These are phyloP conservation scores for Pomacea maculata DNA, from an alignment of 1,140 invertebrate species.

Conservation along the genomic window DNA sequence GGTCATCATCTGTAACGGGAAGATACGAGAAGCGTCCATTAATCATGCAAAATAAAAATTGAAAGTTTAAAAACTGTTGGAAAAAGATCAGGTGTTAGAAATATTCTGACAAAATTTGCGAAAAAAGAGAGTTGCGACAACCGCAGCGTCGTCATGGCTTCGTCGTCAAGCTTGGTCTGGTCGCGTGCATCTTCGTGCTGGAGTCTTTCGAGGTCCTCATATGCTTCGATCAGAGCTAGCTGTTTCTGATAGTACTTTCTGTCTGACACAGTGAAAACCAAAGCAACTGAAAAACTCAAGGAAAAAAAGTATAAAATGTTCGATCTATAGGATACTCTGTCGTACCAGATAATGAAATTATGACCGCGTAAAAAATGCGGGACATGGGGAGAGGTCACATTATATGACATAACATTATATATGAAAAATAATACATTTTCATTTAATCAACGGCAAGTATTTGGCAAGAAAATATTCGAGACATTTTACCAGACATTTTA, in stretches of 20 bases:
- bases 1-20: not conserved
- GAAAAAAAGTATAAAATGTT: too few relatives aligned
- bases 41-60: not conserved
- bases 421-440: too few relatives aligned
- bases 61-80: not conserved
- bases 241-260: conserved; percentile 60
- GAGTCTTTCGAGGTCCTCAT: conserved; percentile 46
- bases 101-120: conserved; percentile 45
- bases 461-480: too few relatives aligned
- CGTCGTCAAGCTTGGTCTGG: conserved; percentile 14
- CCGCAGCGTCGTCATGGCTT: conserved; percentile 18
- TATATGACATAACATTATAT: too few relatives aligned
- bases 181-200: conserved; percentile 28
- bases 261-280: not conserved
- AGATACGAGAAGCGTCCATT: not conserved
- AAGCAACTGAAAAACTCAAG: too few relatives aligned
- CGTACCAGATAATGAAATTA: too few relatives aligned
- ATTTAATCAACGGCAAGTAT: too few relatives aligned
- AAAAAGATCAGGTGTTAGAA: not conserved
- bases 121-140: conserved; percentile 42
- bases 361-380: too few relatives aligned
- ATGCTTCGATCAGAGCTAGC: conserved; percentile 54
- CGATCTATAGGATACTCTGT: too few relatives aligned
- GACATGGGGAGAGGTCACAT: too few relatives aligned
- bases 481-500: too few relatives aligned